Evolutionary conservation across 2,797 vertebrate species (phyloP).

Genomic region (Cyclura pinguis): DNA sequence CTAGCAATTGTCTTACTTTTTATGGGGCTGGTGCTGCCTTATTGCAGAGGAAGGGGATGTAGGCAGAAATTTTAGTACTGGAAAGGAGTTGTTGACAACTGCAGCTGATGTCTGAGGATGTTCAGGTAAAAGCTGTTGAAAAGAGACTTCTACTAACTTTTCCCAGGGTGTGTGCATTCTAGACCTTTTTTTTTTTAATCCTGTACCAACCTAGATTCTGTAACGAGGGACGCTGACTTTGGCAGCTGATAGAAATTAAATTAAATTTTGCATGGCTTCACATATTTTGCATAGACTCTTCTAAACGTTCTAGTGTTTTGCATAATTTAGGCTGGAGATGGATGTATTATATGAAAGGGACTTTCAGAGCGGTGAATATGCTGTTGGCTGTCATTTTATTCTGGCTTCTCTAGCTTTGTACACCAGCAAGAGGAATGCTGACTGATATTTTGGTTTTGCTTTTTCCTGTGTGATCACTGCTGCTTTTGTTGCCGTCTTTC

Average conservation of each 20-base stretch:
- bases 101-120: neutral
- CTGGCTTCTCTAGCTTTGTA: neutral
- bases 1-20: neutral
- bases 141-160: neutral
- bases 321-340: neutral
- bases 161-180: neutral
- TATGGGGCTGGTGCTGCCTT: neutral
- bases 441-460: neutral
- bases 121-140: neutral
- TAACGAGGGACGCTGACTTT: neutral
- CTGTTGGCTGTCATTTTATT: neutral
- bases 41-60: neutral
- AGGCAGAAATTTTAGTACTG: neutral
- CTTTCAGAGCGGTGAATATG: neutral
- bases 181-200: neutral
- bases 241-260: conserved; percentile 1
- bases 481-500: neutral
- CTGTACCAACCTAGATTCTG: neutral
- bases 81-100: neutral
- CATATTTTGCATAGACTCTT: neutral
- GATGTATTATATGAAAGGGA: neutral
- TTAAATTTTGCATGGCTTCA: neutral
- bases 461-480: neutral
- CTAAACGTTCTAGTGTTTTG: neutral
- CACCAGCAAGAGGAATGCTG: neutral